Evolutionary conservation across 2,113 vertebrate genomes (phyloP).

Genomic region (Pantherophis guttatus): DNA sequence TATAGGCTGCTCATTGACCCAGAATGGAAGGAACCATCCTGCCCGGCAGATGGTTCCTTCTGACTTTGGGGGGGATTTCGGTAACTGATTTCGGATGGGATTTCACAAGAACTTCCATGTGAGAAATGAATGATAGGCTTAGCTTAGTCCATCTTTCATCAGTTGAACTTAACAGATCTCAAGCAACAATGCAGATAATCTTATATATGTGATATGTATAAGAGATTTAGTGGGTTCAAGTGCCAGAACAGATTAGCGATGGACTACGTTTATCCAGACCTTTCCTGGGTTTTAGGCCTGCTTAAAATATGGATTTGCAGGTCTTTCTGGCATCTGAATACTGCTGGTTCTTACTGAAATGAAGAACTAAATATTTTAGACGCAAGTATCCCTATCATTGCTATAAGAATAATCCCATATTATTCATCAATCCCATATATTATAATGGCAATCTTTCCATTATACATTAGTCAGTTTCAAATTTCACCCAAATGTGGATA

Average conservation of each 20-base stretch:
- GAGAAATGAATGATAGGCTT: neutral
- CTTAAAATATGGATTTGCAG: neutral
- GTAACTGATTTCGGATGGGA: neutral
- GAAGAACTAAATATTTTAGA: neutral
- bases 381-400: neutral
- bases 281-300: neutral
- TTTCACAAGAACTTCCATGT: neutral
- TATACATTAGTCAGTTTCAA: neutral
- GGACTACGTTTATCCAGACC: neutral
- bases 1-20: fast-evolving
- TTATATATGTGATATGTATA: neutral
- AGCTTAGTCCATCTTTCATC: neutral
- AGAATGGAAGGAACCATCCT: conserved; percentile 1
- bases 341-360: neutral
- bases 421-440: neutral
- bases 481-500: neutral
- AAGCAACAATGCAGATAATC: neutral
- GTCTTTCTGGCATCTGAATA: neutral
- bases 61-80: neutral
- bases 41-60: neutral
- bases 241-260: neutral
- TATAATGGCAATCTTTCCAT: neutral
- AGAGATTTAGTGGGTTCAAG: neutral
- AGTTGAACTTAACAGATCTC: neutral
- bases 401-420: neutral